Evolutionary conservation across 2,797 vertebrate species (phyloP).

Genomic region (Meda fulgida): DNA sequence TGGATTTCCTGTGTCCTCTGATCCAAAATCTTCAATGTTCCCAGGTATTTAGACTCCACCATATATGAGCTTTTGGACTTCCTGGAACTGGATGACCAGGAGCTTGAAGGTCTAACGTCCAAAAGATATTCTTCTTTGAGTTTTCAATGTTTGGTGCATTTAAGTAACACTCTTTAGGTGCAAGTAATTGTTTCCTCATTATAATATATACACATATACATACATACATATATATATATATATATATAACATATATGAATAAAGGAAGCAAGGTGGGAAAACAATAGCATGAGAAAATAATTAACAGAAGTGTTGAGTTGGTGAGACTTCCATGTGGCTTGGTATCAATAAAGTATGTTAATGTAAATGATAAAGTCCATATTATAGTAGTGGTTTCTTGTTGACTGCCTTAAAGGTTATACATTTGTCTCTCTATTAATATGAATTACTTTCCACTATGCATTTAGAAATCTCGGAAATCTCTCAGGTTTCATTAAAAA

Average conservation of each 20-base stretch:
- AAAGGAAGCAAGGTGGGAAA: neutral
- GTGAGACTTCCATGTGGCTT: neutral
- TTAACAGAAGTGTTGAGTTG: neutral
- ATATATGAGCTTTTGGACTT: constrained; percentile 69
- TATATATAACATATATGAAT: neutral
- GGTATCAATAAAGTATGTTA: neutral
- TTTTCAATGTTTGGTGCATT: neutral
- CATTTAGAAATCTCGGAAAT: neutral
- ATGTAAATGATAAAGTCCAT: neutral
- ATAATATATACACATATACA: neutral
- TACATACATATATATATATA: neutral
- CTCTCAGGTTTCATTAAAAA: neutral
- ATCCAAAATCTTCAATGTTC: constrained; percentile 86
- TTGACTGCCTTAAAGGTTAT: neutral
- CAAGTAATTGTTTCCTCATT: neutral
- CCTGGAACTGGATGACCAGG: constrained; percentile 66
- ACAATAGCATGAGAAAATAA: neutral
- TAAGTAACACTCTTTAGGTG: neutral
- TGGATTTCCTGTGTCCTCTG: constrained; percentile 75
- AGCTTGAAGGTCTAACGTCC: constrained; percentile 73
- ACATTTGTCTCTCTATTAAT: neutral
- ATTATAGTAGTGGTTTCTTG: neutral
- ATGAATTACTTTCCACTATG: neutral
- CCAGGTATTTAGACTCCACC: constrained; percentile 85
- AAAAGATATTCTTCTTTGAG: constrained; percentile 10